Evolutionary conservation across 2,888 invertebrate species (phyloP).

Genomic region (Drosophila subquinaria): DNA sequence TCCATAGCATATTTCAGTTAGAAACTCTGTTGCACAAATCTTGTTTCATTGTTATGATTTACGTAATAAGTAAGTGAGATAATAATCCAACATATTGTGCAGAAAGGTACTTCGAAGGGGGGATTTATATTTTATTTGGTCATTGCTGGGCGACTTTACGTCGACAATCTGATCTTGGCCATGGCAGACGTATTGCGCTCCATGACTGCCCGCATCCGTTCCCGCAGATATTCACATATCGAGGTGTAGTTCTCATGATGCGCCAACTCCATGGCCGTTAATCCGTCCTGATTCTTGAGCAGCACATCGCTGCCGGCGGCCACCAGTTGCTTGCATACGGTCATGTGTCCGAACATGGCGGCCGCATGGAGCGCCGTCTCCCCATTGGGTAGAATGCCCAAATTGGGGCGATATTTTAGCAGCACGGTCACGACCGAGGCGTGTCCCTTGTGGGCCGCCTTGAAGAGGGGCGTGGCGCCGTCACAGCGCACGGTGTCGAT

Average conservation of each 20-base stretch:
- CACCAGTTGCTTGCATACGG: slow-evolving; percentile 91
- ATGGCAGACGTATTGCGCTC: slow-evolving; percentile 60
- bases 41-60: slow-evolving; percentile 27
- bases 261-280: slow-evolving; percentile 89
- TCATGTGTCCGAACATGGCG: slow-evolving; percentile 93
- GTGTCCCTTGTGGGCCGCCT: slow-evolving; percentile 97
- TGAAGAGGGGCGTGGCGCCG: slow-evolving; percentile 97
- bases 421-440: slow-evolving; percentile 93
- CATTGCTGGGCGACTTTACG: slow-evolving; percentile 47
- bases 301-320: slow-evolving; percentile 89
- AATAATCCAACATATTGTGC: slow-evolving; percentile 66
- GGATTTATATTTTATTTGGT: slow-evolving; percentile 30
- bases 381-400: slow-evolving; percentile 94
- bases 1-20: slow-evolving; percentile 4
- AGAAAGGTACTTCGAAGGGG: slow-evolving; percentile 69
- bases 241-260: slow-evolving; percentile 84
- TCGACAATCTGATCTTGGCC: slow-evolving; percentile 57
- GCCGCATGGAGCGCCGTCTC: slow-evolving; percentile 97
- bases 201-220: slow-evolving; percentile 74
- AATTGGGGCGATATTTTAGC: slow-evolving; percentile 92
- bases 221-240: slow-evolving; percentile 85
- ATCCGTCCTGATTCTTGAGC: slow-evolving; percentile 90
- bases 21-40: slow-evolving; percentile 35
- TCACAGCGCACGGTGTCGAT: slow-evolving; percentile 94
- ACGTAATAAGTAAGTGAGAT: slow-evolving; percentile 39